These are phyloP conservation scores for Aromia moschata DNA, from an alignment of 2,888 invertebrate species.

Conservation along the genomic window DNA sequence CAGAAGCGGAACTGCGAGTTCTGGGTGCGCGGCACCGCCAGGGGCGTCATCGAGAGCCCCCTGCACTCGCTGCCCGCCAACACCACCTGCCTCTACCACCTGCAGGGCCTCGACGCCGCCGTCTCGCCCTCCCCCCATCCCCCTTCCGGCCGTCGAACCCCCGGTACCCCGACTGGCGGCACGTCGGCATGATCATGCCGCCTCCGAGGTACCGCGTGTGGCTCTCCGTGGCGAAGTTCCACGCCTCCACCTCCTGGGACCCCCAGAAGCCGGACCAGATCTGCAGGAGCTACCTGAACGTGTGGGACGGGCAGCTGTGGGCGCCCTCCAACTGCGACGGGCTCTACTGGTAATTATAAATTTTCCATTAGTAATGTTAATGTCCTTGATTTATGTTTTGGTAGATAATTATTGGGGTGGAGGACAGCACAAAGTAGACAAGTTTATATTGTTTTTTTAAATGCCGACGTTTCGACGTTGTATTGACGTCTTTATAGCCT, in stretches of 20 bases:
- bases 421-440: too few species aligned
- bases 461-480: too few species aligned
- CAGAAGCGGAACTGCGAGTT: constrained; percentile 87
- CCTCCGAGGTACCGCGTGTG: constrained; percentile 80
- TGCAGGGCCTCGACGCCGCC: constrained; percentile 73
- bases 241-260: constrained; percentile 70
- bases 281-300: constrained; percentile 83
- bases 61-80: constrained; percentile 87
- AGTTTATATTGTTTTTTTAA: too few species aligned
- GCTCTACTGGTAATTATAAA: constrained; percentile 75
- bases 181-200: constrained; percentile 67
- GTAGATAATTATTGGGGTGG: too few species aligned
- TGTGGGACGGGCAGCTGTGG: constrained; percentile 87
- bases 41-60: constrained; percentile 84
- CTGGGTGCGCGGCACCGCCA: constrained; percentile 82
- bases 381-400: too few species aligned
- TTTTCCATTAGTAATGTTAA: too few species aligned
- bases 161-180: constrained; percentile 66
- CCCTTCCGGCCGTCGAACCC: constrained; percentile 68
- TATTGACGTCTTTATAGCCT: too few species aligned
- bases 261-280: constrained; percentile 76
- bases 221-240: constrained; percentile 88
- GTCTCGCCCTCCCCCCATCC: constrained; percentile 63
- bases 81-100: constrained; percentile 88
- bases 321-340: constrained; percentile 82